phyloP scores from a whole-genome alignment of 2,888 invertebrate species.

The Lordiphosa fenestrarum region DNA sequence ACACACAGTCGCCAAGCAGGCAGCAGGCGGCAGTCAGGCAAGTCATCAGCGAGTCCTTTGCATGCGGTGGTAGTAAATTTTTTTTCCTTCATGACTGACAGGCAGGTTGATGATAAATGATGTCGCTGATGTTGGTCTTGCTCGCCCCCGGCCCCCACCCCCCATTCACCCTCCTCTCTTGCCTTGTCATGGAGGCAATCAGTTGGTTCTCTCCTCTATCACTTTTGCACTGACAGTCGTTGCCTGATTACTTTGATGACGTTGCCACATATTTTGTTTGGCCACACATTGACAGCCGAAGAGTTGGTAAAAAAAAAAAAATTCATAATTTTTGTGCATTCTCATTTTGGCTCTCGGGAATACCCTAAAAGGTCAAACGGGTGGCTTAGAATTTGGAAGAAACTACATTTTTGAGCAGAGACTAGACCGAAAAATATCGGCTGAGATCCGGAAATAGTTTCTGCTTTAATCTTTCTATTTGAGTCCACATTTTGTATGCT shows the following conservation, averaged over 20 bases:
- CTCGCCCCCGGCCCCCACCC: constrained; percentile 12
- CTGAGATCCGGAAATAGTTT: too few relatives aligned
- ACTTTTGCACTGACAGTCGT: constrained; percentile 64
- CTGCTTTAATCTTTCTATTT: neutral
- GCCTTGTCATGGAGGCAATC: constrained; percentile 73
- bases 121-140: constrained; percentile 75
- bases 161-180: constrained; percentile 23
- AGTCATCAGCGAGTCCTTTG: constrained; percentile 61
- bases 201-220: constrained; percentile 65
- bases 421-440: too few relatives aligned
- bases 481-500: neutral
- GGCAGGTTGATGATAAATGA: constrained; percentile 80
- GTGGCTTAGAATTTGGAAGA: neutral
- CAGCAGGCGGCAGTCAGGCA: constrained; percentile 32
- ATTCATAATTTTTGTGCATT: constrained; percentile 56
- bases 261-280: constrained; percentile 64
- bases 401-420: too few relatives aligned
- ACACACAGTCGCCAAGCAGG: constrained; percentile 51
- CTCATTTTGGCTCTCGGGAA: constrained; percentile 41
- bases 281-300: neutral
- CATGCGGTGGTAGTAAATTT: constrained; percentile 56
- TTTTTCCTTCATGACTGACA: constrained; percentile 65
- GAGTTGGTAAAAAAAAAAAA: constrained; percentile 2
- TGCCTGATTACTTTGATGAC: constrained; percentile 75
- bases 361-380: constrained; percentile 5